phyloP scores from a whole-genome alignment of 2,888 invertebrate genomes.

The Xylocampa areola region DNA sequence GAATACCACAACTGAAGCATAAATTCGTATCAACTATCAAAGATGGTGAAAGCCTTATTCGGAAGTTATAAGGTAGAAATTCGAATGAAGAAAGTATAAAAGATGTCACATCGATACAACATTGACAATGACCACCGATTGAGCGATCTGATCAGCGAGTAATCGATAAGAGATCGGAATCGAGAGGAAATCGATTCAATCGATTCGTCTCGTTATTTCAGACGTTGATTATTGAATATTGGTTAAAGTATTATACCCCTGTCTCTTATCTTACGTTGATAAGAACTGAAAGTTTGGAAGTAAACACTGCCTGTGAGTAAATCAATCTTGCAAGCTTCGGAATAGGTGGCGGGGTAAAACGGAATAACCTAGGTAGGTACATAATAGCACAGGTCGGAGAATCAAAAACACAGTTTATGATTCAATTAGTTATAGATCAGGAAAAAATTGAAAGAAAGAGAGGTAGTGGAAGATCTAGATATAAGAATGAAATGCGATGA shows the following conservation, averaged over 20 bases:
- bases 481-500: too few species aligned
- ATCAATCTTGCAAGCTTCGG: too few species aligned
- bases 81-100: slow-evolving; percentile 56
- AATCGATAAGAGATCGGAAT: slow-evolving; percentile 75
- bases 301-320: too few species aligned
- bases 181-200: slow-evolving; percentile 69
- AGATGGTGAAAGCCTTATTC: slow-evolving; percentile 29
- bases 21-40: slow-evolving; percentile 25
- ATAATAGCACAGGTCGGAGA: too few species aligned
- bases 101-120: slow-evolving; percentile 71
- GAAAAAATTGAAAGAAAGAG: too few species aligned
- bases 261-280: slow-evolving; percentile 34
- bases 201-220: slow-evolving; percentile 74
- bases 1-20: slow-evolving; percentile 25
- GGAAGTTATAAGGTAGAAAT: slow-evolving; percentile 55
- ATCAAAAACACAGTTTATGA: too few species aligned
- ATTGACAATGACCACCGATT: slow-evolving; percentile 80
- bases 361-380: too few species aligned
- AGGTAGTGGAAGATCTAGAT: too few species aligned
- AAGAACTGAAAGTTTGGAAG: slow-evolving; percentile 13
- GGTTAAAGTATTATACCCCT: slow-evolving; percentile 42
- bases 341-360: too few species aligned
- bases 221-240: slow-evolving; percentile 70
- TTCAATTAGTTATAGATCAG: too few species aligned
- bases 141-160: slow-evolving; percentile 75